Conservation (phyloP, 2,797 vertebrate species). For the Eospalax fontanierii region DNA sequence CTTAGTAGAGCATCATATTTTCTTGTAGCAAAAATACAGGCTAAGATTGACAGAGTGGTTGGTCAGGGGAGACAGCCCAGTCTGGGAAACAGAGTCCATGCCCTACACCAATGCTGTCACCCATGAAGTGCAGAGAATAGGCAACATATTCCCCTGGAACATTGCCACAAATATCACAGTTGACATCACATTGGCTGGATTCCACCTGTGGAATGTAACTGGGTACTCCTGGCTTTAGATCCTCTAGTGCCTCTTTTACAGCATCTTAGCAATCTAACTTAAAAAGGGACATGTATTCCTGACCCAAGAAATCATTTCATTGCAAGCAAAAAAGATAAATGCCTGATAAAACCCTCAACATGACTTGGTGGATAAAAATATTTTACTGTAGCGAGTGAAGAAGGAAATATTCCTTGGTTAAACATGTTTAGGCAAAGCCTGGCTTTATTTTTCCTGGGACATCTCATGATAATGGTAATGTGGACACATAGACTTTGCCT, state of each 20-base stretch:
- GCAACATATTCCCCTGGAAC: slow-evolving; percentile 91
- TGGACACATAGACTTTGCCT: background rate
- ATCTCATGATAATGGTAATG: background rate
- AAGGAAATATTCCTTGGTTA: background rate
- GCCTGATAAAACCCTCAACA: background rate
- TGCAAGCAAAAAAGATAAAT: background rate
- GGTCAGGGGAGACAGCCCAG: too few relatives aligned
- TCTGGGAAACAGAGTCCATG: too few relatives aligned
- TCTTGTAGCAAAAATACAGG: too few relatives aligned
- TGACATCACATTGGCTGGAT: slow-evolving; percentile 89
- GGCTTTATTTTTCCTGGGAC: background rate
- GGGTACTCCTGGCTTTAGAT: background rate
- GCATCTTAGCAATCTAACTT: background rate
- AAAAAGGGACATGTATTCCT: background rate
- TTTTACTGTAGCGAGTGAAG: background rate
- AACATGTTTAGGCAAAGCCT: background rate
- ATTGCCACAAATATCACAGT: slow-evolving; percentile 85
- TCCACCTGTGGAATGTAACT: slow-evolving; percentile 92
- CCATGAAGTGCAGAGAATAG: slow-evolving; percentile 94
- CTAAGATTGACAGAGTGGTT: too few relatives aligned
- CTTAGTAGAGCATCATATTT: background rate
- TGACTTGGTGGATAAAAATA: background rate
- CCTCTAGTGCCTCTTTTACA: background rate
- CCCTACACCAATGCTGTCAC: too few relatives aligned
- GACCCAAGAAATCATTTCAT: background rate